phyloP scores from a whole-genome alignment of 2,113 vertebrate genomes.

The Paracanthobrama guichenoti region DNA sequence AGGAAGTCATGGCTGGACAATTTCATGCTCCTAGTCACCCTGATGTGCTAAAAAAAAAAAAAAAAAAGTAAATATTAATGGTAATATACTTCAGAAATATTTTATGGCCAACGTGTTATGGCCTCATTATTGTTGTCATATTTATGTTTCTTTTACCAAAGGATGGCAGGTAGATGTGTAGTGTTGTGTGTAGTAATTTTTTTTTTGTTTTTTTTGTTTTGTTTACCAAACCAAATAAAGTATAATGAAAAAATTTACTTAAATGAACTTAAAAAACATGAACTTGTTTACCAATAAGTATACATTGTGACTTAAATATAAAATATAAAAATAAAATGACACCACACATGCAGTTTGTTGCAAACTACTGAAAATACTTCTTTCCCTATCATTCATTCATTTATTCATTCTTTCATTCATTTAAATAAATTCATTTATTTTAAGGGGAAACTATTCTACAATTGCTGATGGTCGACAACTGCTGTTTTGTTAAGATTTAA shows the following conservation, averaged over 20 bases:
- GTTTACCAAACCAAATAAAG: not conserved
- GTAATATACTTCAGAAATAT: too few species aligned
- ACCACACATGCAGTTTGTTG: not conserved
- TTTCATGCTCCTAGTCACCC: too few species aligned
- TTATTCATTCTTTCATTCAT: not conserved
- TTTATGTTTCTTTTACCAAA: too few species aligned
- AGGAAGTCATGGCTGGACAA: too few species aligned
- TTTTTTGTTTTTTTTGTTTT: not conserved
- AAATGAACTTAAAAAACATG: too few species aligned
- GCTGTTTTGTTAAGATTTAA: constrained; percentile 2
- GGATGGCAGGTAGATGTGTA: not conserved
- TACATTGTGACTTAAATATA: not conserved
- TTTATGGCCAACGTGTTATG: too few species aligned
- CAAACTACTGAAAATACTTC: not conserved
- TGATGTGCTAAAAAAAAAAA: too few species aligned
- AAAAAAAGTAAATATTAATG: too few species aligned
- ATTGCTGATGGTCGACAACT: not conserved
- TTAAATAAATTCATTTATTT: not conserved
- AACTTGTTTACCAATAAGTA: not conserved
- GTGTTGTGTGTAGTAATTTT: not conserved
- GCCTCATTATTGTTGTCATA: too few species aligned
- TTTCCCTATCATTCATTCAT: not conserved
- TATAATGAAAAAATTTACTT: not conserved
- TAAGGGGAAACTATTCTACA: too few species aligned
- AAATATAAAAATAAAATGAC: not conserved